A percentile compares a stretch with the other conserved stretches of the same genome.
phyloP scores from a whole-genome alignment of 2,888 invertebrate genomes.

The Parthenolecanium corni region DNA sequence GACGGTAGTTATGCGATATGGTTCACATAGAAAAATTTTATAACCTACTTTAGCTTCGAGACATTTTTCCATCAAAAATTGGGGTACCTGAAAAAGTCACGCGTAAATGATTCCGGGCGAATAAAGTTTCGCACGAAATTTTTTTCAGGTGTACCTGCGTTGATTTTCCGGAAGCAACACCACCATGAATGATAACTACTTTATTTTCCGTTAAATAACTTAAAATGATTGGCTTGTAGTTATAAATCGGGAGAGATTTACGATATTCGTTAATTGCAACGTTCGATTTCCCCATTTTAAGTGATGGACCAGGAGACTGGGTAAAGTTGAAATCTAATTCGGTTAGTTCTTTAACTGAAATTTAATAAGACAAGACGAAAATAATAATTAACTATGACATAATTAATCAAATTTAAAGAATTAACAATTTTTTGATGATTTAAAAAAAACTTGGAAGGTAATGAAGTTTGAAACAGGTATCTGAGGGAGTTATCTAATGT shows the following conservation, averaged over 20 bases:
- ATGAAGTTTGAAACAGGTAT: no score
- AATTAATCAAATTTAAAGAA: not conserved
- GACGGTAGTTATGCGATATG: slow-evolving; percentile 79
- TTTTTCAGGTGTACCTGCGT: slow-evolving; percentile 3
- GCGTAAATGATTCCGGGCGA: no score
- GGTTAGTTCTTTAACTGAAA: slow-evolving; percentile 6
- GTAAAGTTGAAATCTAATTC: slow-evolving; percentile 15
- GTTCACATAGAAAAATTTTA: slow-evolving; percentile 85
- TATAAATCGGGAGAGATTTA: slow-evolving; percentile 11
- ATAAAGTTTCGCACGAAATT: not conserved
- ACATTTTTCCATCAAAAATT: slow-evolving; percentile 23
- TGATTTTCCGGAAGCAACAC: slow-evolving; percentile 17
- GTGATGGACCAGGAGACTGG: not conserved
- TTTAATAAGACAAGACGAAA: not conserved
- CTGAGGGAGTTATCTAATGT: no score
- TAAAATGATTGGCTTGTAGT: slow-evolving; percentile 3
- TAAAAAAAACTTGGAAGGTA: no score
- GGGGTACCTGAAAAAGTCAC: slow-evolving; percentile 14
- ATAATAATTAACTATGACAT: not conserved
- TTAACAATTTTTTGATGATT: not conserved
- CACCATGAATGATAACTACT: slow-evolving; percentile 18
- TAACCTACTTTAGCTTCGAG: slow-evolving; percentile 39
- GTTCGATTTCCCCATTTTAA: slow-evolving; percentile 3
- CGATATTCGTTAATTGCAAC: slow-evolving; percentile 10
- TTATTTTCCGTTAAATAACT: slow-evolving; percentile 12